Percentiles rank a stretch among this genome's conserved stretches.
These are phyloP conservation scores for Dendroctonus ponderosae DNA, from an alignment of 1,140 invertebrate genomes.

Conservation along the genomic window DNA sequence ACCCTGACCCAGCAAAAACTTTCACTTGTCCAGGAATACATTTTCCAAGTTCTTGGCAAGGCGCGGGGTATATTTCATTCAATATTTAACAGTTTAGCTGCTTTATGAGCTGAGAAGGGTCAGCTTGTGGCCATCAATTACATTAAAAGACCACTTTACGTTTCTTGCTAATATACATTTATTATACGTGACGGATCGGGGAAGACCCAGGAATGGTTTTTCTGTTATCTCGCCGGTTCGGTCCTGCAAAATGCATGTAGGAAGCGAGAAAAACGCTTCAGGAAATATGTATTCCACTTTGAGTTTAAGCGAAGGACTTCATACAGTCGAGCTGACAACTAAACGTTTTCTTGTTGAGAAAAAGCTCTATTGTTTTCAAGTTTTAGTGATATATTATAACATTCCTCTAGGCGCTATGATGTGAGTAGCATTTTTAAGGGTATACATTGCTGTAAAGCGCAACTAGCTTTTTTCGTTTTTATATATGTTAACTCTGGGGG, in stretches of 20 bases:
- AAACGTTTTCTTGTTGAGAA: no score
- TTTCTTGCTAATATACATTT: slow-evolving; percentile 30
- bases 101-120: slow-evolving; percentile 30
- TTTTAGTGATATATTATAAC: no score
- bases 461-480: no score
- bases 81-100: slow-evolving; percentile 29
- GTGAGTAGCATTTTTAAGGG: no score
- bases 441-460: no score
- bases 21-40: slow-evolving; percentile 7
- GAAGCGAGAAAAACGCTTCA: background rate
- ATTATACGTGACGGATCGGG: slow-evolving; percentile 18
- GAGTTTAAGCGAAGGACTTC: background rate
- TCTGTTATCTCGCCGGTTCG: slow-evolving; percentile 7
- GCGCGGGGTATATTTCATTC: slow-evolving; percentile 20
- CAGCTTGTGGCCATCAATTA: slow-evolving; percentile 26
- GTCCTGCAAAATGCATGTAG: slow-evolving; percentile 7
- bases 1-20: background rate
- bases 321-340: no score
- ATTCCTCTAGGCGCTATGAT: no score
- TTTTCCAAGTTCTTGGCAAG: slow-evolving; percentile 8
- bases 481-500: no score
- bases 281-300: slow-evolving; percentile 1
- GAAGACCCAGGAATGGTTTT: slow-evolving; percentile 11
- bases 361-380: no score
- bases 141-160: slow-evolving; percentile 28